Base-by-base conservation (phyloP, 2,888 invertebrate species). In the Meliscaeva auricollis region DNA sequence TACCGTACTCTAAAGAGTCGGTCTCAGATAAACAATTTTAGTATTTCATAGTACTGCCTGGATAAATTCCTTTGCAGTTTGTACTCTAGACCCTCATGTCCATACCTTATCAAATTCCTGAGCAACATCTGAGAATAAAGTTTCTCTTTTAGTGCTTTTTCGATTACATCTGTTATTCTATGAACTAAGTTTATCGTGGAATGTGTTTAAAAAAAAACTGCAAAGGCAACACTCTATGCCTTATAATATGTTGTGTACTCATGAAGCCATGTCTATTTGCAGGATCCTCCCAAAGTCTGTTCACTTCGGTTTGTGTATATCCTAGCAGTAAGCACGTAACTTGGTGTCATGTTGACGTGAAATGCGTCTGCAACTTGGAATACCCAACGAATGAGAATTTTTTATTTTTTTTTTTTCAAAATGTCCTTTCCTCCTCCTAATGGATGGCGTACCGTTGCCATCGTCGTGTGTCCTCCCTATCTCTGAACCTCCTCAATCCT, bases 331-430 rank as follows among this genome's bases (percentile, higher is more conserved):
- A 73, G 78, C 72, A 83, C 77, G 82, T 82, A 77, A 68, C 68
- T 73, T 48, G 73, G 68, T 68, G 77, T 68, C 77, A 82, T 73
- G 73, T 69, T 68, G 77, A 77, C 22, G 73, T 52, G 77, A 70
- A 77, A 82, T 82, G 73, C 73, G 82, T 41, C 62, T 69, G 73
- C 60, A 48, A 48, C 78, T 69, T 50, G 26, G 32, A 44, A 58
- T 50, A 35, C 60, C n/a, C 41, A 8, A 48, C 62, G 62, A 73
- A 77, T 60, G 46, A 54, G 68, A 68, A 58, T 41, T 76, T 26
- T 26, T 2, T 26, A 3, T 26, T 26, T 26, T 26, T 26, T 26
- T 26, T 26, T 26, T 48, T 7, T 7, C 5, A 54, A 68, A 50
- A 74, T 35, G 32, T 44, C 35, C 35, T 54, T 26, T 32, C 15